Base-by-base conservation (phyloP, 2,113 vertebrate species). In the Anser brachyrhynchus region DNA sequence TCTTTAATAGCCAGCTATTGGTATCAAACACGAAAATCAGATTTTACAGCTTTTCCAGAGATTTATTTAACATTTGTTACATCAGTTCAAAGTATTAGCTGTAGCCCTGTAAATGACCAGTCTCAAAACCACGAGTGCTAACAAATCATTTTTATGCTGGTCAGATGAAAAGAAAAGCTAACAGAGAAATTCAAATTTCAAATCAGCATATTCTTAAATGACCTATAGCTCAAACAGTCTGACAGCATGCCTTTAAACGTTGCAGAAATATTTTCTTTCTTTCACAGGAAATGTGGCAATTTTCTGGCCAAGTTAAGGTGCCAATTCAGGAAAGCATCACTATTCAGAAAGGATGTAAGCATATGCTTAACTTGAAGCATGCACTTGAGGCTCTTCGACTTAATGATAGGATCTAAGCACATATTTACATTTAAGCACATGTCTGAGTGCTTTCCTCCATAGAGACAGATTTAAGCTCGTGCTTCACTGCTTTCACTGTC, bases 331-430 rank as follows among this genome's bases (percentile, higher is more conserved):
- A 67, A 90, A 87, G 29, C 49, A 95, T 84, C 77, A 31, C 80
- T 77, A 54, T 90, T 94, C 66, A 70, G 41, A 97, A 91, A 65
- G 49, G 33, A 62, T 82, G 87, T 72, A 95, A 96, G 89, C 91
- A 82, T 96, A 94, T 93, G 89, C 88, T 96, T 87, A 95, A 82
- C 90, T 90, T 86, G 83, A 95, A 96, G 80, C 80, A 81, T 73
- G 80, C 91, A 96, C 93, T 96, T 89, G 86, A 96, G 90, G 96
- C 76, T 93, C 86, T 96, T 90, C 89, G 88, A 87, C 90, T 93
- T 96, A 96, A 96, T 96, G 93, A 96, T 89, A 96, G 92, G 91
- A 96, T 97, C 94, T 95, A 95, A 92, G 94, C 94, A 96, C 91
- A 97, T 95, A 97, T 95, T 96, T 97, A 96, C 95, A 92, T 94